Evolutionary conservation across 2,113 vertebrate genomes (phyloP), one percentile per base, ranked within the genome.

Genomic region (Podilymbus podiceps): DNA sequence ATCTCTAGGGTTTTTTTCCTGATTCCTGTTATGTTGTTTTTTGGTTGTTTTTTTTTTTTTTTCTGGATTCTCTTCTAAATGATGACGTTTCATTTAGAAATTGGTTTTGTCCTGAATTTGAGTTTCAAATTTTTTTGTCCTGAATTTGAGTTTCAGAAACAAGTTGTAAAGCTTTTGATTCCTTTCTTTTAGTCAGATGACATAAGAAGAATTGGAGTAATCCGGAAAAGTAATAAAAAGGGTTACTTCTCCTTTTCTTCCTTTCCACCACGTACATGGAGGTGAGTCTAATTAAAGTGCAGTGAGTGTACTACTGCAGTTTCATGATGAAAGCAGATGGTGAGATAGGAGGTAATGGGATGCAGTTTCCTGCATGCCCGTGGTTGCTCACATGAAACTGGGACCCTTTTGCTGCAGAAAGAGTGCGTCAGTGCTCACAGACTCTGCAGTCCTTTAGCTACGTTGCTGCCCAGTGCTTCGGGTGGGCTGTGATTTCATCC

Each of bases 381-480:
- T 63, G 14, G 11, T 18, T 78, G 38, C 38, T 69, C n/a, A 78
- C 11, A 7, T 1, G 5, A 55, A 28, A 38, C 58, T 62, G 33
- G 28, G 30, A 58, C 27, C 7, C 7, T 52, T 87, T 47, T 63
- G 17, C 63, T 72, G 23, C 0, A 1, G 30, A 67, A 75, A 59
- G 21, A 30, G 4, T 0, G 0, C 6, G 1, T 28, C 72, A 53
- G n/a, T 47, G 7, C 42, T 73, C 30, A 30, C 5, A 46, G 55
- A 25, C 14, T 46, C 72, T 68, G 78, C 50, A 79, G 71, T 66
- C 18, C 35, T 83, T 83, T 67, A 15, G 17, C 23, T 72, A 11
- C 20, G 14, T 22, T 23, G 18, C 18, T 75, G 62, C 35, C 15
- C 40, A 44, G n/a, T 49, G 17, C 30, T 75, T 78, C 35, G 44